phyloP scores from a whole-genome alignment of 2,797 vertebrate genomes.

The Rachycentron canadum region DNA sequence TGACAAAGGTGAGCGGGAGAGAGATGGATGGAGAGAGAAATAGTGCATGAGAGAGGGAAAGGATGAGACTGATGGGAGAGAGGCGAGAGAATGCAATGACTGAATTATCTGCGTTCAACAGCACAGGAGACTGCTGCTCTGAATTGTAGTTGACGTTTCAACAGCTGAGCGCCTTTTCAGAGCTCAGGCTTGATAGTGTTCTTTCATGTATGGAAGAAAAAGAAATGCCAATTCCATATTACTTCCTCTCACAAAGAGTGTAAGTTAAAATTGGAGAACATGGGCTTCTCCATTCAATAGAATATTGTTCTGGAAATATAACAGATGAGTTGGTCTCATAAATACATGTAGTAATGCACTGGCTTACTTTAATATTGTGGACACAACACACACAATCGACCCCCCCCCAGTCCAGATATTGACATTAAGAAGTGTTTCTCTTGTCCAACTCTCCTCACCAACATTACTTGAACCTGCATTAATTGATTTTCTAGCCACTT shows the following conservation, averaged over 20 bases:
- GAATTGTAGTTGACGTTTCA: slow-evolving; percentile 59
- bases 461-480: not conserved
- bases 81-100: slow-evolving; percentile 44
- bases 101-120: slow-evolving; percentile 72
- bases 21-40: slow-evolving; percentile 40
- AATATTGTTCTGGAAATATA: slow-evolving; percentile 38
- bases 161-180: slow-evolving; percentile 48
- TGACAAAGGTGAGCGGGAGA: slow-evolving; percentile 51
- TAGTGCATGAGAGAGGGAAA: slow-evolving; percentile 30
- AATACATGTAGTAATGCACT: not conserved
- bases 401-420: not conserved
- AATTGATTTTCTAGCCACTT: slow-evolving; percentile 13
- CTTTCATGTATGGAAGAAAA: slow-evolving; percentile 29
- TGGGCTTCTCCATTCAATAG: slow-evolving; percentile 16
- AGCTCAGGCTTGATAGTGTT: slow-evolving; percentile 43
- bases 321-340: slow-evolving; percentile 8
- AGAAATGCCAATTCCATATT: slow-evolving; percentile 14
- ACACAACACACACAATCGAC: not conserved
- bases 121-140: slow-evolving; percentile 60
- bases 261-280: slow-evolving; percentile 27
- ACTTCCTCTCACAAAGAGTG: slow-evolving; percentile 26
- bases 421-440: not conserved
- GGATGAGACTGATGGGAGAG: slow-evolving; percentile 47
- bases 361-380: not conserved
- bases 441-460: not conserved